These are phyloP conservation scores for Zaprionus vittiger DNA, from an alignment of 1,140 invertebrate genomes.

Conservation along the genomic window DNA sequence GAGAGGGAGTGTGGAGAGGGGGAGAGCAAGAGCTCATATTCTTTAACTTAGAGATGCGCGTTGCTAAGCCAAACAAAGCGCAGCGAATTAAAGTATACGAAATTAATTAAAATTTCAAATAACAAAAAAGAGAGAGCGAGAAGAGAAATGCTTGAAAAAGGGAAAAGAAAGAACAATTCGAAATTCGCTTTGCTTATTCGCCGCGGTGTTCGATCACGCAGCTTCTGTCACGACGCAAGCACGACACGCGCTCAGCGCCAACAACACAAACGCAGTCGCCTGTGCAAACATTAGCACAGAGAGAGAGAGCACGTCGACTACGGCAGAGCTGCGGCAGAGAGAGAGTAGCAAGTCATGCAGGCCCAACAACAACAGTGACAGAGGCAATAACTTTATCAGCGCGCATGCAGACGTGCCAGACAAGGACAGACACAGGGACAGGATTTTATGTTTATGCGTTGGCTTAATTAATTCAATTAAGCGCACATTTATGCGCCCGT, in stretches of 20 bases:
- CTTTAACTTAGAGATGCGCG: slow-evolving; percentile 14
- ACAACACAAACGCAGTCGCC: slow-evolving; percentile 9
- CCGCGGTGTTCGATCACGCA: slow-evolving; percentile 3
- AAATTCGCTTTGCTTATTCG: not conserved
- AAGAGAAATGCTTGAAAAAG: not conserved
- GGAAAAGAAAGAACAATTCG: not conserved
- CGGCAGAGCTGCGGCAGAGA: slow-evolving; percentile 2
- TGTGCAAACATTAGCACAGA: slow-evolving; percentile 24
- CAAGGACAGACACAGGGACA: slow-evolving; percentile 42
- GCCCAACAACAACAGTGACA: slow-evolving; percentile 43
- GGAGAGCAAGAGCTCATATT: not conserved
- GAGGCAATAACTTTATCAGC: slow-evolving; percentile 66
- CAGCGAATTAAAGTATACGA: not conserved
- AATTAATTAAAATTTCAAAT: slow-evolving; percentile 6
- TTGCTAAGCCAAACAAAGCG: not conserved
- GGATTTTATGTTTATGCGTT: slow-evolving; percentile 77
- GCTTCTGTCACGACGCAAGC: slow-evolving; percentile 25
- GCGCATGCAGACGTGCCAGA: slow-evolving; percentile 45
- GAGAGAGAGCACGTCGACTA: slow-evolving; percentile 22
- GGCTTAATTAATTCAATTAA: slow-evolving; percentile 80
- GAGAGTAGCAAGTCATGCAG: slow-evolving; percentile 32
- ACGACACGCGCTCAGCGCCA: slow-evolving; percentile 30
- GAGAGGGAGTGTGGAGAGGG: not conserved
- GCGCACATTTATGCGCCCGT: slow-evolving; percentile 69
- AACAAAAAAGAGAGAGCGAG: not conserved